phyloP scores from a whole-genome alignment of 2,888 invertebrate genomes.

The Kryphioiulus occultus region DNA sequence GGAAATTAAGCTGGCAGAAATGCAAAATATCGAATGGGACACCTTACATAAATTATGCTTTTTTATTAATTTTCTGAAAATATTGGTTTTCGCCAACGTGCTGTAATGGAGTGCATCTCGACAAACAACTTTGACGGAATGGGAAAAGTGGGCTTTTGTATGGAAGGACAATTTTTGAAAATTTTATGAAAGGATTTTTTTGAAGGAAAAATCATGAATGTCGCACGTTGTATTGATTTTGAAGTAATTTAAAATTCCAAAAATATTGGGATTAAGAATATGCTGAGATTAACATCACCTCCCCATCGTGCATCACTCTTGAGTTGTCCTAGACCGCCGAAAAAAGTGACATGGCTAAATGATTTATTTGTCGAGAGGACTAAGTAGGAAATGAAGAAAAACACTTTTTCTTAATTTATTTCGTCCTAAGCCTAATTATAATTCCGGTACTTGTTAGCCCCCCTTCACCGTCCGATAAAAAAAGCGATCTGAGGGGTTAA shows the following conservation, averaged over 20 bases:
- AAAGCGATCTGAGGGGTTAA: conserved; percentile 9
- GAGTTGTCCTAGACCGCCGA: not conserved
- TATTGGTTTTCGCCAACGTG: too few relatives aligned
- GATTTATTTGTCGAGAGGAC: not conserved
- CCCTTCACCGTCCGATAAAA: not conserved
- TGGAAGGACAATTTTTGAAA: too few relatives aligned
- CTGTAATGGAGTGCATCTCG: too few relatives aligned
- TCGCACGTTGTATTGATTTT: too few relatives aligned
- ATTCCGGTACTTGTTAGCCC: not conserved
- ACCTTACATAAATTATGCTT: too few relatives aligned
- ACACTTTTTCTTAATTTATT: not conserved
- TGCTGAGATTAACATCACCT: not conserved
- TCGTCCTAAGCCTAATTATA: not conserved
- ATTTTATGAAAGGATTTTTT: too few relatives aligned
- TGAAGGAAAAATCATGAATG: too few relatives aligned
- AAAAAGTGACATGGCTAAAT: not conserved
- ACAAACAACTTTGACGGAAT: too few relatives aligned
- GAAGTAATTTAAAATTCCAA: not conserved
- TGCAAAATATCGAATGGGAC: too few relatives aligned
- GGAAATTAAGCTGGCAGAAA: too few relatives aligned
- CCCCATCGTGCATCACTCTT: not conserved
- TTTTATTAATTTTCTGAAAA: too few relatives aligned
- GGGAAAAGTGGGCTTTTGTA: too few relatives aligned
- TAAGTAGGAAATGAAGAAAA: not conserved
- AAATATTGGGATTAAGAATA: not conserved